Evolutionary conservation across 1,140 invertebrate species (phyloP), one percentile per base, ranked within the genome.

Genomic region (Drosophila kohkoa): DNA sequence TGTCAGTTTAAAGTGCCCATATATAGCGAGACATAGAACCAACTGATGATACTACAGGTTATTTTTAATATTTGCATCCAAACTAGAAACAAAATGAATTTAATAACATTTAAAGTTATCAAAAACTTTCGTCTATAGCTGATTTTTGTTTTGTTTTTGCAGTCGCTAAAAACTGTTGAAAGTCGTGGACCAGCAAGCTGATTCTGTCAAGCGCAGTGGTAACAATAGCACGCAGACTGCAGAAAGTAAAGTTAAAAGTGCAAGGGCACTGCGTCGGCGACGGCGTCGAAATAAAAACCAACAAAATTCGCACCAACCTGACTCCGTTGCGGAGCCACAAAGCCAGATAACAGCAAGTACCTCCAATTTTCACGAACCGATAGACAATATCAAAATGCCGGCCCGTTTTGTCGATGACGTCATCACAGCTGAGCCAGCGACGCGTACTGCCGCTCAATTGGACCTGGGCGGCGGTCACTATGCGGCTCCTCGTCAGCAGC

Each of bases 401-500:
- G 92, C 92, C 72, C 87, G 92, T 70, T 92, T 92, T 43, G 90
- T 80, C 65, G 92, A 92, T 59, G 90, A 90, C 65, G 90, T 92
- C 5, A 86, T 92, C 49, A 88, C 85, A 57, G 86, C 90, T 45
- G 86, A 79, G 57, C 78, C 83, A 45, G 67, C 83, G 32, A 76
- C 77, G 49, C 82, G 74, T 69, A 71, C 74, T 75, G 83, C 80
- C 74, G 78, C 87, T 77, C 85, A 89, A 89, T 90, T 82, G 77
- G 90, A 92, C 82, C 79, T 90, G 76, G 81, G 80, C 65, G 86
- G 86, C 58, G 76, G 90, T 49, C 79, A 81, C 77, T 91, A 85
- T 68, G 71, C 66, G 55, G 72, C 79, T 2, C 79, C 75, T 54
- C 74, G 80, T 49, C 70, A 85, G 45, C 35, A 69, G 38, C 74